Percentiles rank a stretch among this genome's conserved stretches.
These are phyloP conservation scores for Eudyptes chrysolophus DNA, from an alignment of 2,113 vertebrate species.

Conservation along the genomic window DNA sequence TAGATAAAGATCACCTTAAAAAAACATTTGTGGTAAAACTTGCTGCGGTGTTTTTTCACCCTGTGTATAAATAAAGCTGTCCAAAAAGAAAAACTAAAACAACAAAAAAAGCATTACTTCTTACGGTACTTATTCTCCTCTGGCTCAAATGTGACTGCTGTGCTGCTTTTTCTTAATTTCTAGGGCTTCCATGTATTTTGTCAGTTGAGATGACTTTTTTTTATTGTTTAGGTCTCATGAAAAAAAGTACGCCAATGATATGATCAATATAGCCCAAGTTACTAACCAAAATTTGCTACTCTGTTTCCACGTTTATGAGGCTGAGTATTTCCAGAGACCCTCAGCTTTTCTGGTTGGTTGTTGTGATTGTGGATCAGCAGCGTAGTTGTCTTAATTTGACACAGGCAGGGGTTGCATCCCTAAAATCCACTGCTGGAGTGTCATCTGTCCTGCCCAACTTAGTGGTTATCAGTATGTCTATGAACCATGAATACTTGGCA, in stretches of 20 bases:
- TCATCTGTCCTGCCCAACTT: neutral
- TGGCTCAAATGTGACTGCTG: neutral
- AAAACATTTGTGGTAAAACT: neutral
- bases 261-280: neutral
- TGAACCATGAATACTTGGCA: neutral
- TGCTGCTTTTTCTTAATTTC: neutral
- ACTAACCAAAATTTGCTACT: neutral
- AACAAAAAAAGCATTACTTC: neutral
- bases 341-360: neutral
- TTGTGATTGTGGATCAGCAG: neutral
- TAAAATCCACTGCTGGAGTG: neutral
- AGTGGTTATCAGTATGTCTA: neutral
- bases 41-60: neutral
- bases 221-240: neutral
- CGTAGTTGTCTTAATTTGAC: neutral
- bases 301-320: neutral
- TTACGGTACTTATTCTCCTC: neutral
- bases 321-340: neutral
- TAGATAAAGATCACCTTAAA: constrained; percentile 17
- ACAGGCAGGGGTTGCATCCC: neutral
- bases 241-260: neutral
- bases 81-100: neutral
- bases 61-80: neutral
- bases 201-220: neutral
- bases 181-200: neutral